Evolutionary conservation across 2,888 invertebrate genomes (phyloP), one percentile per base, ranked within the genome.

Genomic region (Prosopocoilus inquinatus): DNA sequence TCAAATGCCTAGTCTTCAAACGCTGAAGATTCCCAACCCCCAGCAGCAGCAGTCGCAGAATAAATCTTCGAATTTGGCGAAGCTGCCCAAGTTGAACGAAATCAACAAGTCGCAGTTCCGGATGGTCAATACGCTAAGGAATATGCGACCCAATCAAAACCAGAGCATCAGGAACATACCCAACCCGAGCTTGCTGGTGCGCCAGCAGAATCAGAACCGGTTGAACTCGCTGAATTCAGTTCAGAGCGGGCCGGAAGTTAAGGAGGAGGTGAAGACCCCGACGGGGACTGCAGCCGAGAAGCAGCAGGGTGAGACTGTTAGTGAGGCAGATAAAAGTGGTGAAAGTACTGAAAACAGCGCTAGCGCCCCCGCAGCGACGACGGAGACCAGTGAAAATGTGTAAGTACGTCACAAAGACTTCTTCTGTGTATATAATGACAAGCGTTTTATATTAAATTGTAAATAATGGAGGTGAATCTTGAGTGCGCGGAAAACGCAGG

Each of bases 151-250:
- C 0, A 74, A 76, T 65, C 75, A 80, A 69, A 85, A 85, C 67
- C 84, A 84, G 54, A 82, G 80, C 15, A 82, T 85, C 20, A 75
- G 85, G 39, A 84, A 82, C 64, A 85, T 86, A 60, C 85, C 85
- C 3, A 85, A 85, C 73, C 85, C 85, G 3, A 84, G 84, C 49
- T 78, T 83, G 7, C 63, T 85, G 63, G 80, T 84, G 38, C 79
- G 81, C 62, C 79, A 84, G 57, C 82, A 83, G 65, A 78, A 79
- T 63, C 78, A 77, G 55, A 76, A 71, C 53, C 65, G 75, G 36
- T 59, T 72, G 16, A 57, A 16, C 20, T 44, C 55, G 1, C 44
- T 50, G 35, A 58, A 33, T 41, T 28, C 35, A 8, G 13, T 36
- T 16, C 56, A 58, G 7, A 55, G 35, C 13, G 57, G 55, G 4